A percentile compares a stretch with the other conserved stretches of the same genome.
phyloP scores from a whole-genome alignment of 2,797 vertebrate genomes.

The Melanotaenia nigrans region DNA sequence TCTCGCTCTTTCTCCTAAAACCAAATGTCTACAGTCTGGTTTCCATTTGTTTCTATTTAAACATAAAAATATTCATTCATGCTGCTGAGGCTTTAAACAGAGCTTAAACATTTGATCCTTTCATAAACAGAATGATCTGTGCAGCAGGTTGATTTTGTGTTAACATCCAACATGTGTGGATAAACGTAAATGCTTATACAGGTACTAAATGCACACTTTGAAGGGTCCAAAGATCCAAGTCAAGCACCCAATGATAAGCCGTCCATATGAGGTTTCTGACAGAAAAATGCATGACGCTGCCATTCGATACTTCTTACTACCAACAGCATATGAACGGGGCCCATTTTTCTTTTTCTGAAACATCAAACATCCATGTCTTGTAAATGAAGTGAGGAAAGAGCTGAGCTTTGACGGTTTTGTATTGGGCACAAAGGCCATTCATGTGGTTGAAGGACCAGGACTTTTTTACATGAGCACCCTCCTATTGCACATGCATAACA shows the following conservation, averaged over 20 bases:
- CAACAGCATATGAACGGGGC: conserved; percentile 24
- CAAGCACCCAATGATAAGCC: conserved; percentile 21
- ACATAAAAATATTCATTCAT: conserved; percentile 1
- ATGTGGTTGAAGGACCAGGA: conserved; percentile 45
- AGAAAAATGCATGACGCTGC: not conserved
- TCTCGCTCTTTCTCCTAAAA: no score
- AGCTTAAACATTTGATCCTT: conserved; percentile 10
- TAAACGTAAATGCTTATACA: conserved; percentile 7
- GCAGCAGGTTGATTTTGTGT: conserved; percentile 13
- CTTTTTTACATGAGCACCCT: conserved; percentile 31
- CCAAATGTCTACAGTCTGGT: not conserved
- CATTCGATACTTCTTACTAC: conserved; percentile 41
- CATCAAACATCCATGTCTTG: conserved; percentile 37
- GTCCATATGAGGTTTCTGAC: conserved; percentile 27
- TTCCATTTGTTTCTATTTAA: not conserved
- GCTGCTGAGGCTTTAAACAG: conserved; percentile 4
- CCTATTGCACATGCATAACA: conserved; percentile 37
- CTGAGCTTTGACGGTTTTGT: conserved; percentile 38
- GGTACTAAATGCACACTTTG: conserved; percentile 49
- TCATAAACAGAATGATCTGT: conserved; percentile 10
- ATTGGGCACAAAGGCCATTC: conserved; percentile 55
- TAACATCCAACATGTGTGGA: conserved; percentile 53
- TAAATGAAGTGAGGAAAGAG: conserved; percentile 53
- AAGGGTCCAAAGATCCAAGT: conserved; percentile 53
- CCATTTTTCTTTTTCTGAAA: conserved; percentile 18